Evolutionary conservation across 2,797 vertebrate genomes (phyloP).

Genomic region (Propithecus perrieri): DNA sequence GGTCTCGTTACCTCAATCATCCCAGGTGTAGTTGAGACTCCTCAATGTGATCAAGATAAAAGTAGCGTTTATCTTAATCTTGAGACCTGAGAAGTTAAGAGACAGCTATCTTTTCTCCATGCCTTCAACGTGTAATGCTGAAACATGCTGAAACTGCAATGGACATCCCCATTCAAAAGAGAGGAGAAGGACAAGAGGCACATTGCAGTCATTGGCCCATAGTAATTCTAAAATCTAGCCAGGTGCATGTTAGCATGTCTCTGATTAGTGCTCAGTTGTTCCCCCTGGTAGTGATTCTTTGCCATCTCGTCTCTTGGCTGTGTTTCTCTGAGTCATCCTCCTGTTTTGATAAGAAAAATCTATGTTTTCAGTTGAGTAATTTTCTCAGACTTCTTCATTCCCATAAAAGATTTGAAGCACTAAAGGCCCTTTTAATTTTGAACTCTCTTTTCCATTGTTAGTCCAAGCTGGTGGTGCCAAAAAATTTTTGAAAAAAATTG

Average conservation of each 20-base stretch:
- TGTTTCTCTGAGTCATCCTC: background rate
- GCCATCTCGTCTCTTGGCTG: background rate
- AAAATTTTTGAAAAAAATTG: background rate
- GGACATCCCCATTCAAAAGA: background rate
- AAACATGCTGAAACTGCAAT: background rate
- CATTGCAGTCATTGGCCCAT: background rate
- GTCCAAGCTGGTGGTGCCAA: background rate
- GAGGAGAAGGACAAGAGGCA: background rate
- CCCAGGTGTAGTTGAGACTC: background rate
- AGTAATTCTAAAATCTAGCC: background rate
- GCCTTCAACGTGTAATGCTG: background rate
- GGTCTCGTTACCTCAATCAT: background rate
- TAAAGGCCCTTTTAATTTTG: background rate
- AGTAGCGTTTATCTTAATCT: background rate
- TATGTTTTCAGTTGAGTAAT: background rate
- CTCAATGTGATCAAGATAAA: background rate
- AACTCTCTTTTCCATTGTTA: background rate
- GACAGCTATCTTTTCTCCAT: background rate
- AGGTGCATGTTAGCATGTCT: background rate
- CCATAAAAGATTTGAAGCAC: background rate
- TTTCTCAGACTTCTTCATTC: background rate
- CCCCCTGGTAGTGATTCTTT: background rate
- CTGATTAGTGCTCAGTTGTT: background rate
- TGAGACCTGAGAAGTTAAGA: background rate
- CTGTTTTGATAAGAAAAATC: background rate